Base-by-base conservation (phyloP, 2,797 vertebrate species). In the Anisognathus igniventris region DNA sequence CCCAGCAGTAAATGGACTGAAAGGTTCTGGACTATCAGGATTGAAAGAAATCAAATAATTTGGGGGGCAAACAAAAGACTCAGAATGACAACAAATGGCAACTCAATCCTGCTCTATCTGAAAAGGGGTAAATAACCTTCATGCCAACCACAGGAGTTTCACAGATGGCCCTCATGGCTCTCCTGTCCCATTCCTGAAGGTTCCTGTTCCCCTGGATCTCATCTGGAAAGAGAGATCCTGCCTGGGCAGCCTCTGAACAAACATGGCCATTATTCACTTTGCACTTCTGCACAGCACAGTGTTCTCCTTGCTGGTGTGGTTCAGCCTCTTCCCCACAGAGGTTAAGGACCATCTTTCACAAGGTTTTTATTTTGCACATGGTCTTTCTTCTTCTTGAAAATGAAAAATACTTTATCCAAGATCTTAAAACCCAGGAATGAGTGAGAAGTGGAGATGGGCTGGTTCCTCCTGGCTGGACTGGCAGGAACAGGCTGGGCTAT, bases 141-240 rank as follows among this genome's bases (percentile, higher is more conserved):
- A 27, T 9, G 21, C 3, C 3, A 80, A 45, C 6, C 8, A 35
- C 28, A 3, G 40, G 33, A 47, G 25, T 25, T 44, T 70, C 48
- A 25, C 3, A n/a, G 75, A 6, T 9, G 6, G n/a, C 51, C 1
- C 1, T 2, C 1, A 1, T 5, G 8, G 64, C 37, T 66, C 57
- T 58, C 45, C 16, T 45, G 35, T 47, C 24, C 42, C n/a, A 14
- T 14, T 90, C 39, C 42, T 74, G 30, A 28, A 61, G 61, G 16
- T 39, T 83, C 40, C 56, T 13, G 7, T 39, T 80, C 17, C 11
- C 23, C 27, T 54, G 51, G 73, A 90, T 13, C 22, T 53, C 31
- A 53, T 21, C 53, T 72, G 33, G 30, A 17, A 35, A 57, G 15
- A 57, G n/a, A 35, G 11, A 57, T 39, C 58, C 35, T 50, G 73